Percentiles rank a stretch among this genome's conserved stretches.
Evolutionary conservation across 2,797 vertebrate genomes (phyloP).

Genomic region (Triplophysa yarkandensis): DNA sequence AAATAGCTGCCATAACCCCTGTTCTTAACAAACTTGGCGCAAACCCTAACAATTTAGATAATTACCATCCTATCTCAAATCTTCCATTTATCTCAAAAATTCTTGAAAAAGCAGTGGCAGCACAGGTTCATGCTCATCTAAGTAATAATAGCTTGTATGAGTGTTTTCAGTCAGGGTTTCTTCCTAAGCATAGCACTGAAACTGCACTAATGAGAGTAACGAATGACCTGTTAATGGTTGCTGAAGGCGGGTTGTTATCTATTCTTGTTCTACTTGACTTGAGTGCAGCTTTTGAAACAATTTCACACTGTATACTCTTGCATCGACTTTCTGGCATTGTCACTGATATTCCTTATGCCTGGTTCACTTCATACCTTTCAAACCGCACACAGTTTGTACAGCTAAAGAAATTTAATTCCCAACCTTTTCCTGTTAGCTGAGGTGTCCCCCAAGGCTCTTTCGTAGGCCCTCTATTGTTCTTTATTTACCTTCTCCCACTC

Average conservation of each 20-base stretch:
- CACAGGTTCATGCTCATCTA: not conserved
- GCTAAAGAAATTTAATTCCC: not conserved
- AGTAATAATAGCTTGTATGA: not conserved
- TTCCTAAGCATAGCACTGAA: not conserved
- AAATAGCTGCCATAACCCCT: no score
- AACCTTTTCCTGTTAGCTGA: not conserved
- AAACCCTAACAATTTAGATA: not conserved
- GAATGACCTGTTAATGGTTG: not conserved
- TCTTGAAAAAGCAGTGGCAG: not conserved
- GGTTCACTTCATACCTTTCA: not conserved
- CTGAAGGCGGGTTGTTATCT: not conserved
- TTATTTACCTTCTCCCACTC: not conserved
- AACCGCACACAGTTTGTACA: not conserved
- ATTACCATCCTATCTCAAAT: not conserved
- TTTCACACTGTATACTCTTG: not conserved
- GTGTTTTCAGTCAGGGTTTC: not conserved
- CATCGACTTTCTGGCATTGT: not conserved
- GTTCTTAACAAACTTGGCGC: not conserved
- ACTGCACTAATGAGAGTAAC: not conserved
- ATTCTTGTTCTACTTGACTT: not conserved
- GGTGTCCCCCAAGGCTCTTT: not conserved
- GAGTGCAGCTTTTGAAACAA: not conserved
- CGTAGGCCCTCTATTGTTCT: not conserved
- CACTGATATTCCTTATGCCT: not conserved
- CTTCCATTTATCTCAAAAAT: not conserved